Conservation (phyloP, 2,113 vertebrate species). For the Plecturocebus donacophilus region DNA sequence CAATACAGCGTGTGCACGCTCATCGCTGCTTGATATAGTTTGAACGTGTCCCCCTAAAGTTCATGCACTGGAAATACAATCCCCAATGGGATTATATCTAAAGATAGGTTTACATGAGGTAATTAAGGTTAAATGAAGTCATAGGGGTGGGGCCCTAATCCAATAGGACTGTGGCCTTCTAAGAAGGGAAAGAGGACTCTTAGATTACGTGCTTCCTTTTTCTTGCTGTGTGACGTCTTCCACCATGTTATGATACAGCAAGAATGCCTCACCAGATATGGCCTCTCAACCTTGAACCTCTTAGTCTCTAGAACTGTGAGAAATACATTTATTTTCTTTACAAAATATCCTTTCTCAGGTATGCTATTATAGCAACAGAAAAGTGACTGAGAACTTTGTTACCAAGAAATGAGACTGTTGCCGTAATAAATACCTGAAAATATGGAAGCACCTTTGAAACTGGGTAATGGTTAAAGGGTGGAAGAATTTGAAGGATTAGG, state of each 20-base stretch:
- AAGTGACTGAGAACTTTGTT: not conserved
- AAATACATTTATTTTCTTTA: not conserved
- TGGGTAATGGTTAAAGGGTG: not conserved
- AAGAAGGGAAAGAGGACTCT: not conserved
- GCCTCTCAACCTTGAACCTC: not conserved
- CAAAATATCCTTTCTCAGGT: not conserved
- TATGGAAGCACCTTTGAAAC: not conserved
- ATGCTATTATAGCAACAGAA: not conserved
- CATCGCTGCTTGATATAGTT: not conserved
- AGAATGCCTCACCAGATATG: not conserved
- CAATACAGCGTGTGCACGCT: not conserved
- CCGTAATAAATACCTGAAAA: not conserved
- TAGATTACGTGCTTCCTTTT: not conserved
- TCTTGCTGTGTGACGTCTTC: not conserved
- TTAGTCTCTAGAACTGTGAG: not conserved
- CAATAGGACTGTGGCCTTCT: not conserved
- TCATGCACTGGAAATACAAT: not conserved
- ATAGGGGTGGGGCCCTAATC: not conserved
- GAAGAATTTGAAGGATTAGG: not conserved
- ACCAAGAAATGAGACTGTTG: not conserved
- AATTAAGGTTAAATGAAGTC: not conserved
- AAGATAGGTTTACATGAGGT: not conserved
- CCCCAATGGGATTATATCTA: not conserved
- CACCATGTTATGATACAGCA: not conserved
- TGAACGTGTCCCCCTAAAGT: not conserved